phyloP scores from a whole-genome alignment of 1,140 invertebrate genomes.

The Pogonus chalceus region DNA sequence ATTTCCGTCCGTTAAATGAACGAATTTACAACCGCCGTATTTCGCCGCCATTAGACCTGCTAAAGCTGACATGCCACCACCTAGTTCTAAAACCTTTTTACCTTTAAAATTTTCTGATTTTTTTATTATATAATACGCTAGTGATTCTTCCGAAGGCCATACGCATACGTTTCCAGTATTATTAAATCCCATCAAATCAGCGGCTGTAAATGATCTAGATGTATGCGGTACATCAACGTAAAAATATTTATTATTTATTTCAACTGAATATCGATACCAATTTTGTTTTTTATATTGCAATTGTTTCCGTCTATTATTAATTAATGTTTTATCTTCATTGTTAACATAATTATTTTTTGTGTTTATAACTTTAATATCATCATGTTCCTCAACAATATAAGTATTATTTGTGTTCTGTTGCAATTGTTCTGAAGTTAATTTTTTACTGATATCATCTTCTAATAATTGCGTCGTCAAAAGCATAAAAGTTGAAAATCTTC shows the following conservation, averaged over 20 bases:
- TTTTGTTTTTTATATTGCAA: conserved; percentile 25
- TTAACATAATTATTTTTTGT: no score
- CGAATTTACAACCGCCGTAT: conserved; percentile 45
- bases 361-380: no score
- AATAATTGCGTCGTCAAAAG: conserved; percentile 36
- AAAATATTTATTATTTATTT: conserved; percentile 36
- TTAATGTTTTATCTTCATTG: not conserved
- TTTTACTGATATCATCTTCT: conserved; percentile 14
- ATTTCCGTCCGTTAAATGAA: conserved; percentile 72
- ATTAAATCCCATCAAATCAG: conserved; percentile 73
- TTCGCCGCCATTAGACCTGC: conserved; percentile 67
- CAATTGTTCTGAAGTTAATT: no score
- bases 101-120: conserved; percentile 54
- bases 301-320: not conserved
- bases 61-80: conserved; percentile 78
- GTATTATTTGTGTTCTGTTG: no score
- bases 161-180: conserved; percentile 87
- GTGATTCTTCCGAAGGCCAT: conserved; percentile 81
- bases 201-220: conserved; percentile 51
- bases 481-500: conserved; percentile 46
- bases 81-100: conserved; percentile 65
- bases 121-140: conserved; percentile 62
- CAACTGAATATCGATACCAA: conserved; percentile 46
- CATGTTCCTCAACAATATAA: no score
- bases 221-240: conserved; percentile 47